Evolutionary conservation across 2,888 invertebrate species (phyloP).

Genomic region (Sarcophaga carnaria): DNA sequence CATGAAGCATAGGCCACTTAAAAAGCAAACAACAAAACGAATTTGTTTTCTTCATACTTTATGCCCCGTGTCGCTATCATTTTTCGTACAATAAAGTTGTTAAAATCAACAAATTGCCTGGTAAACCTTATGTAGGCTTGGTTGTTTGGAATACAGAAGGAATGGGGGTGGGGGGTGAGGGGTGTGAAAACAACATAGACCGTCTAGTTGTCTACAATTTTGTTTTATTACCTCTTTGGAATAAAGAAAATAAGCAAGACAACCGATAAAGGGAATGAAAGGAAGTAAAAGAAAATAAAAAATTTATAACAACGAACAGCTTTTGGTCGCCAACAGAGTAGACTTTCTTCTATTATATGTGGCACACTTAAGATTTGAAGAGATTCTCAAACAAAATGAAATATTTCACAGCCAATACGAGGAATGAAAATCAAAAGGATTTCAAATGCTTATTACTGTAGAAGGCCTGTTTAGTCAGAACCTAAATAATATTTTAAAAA

Average conservation of each 20-base stretch:
- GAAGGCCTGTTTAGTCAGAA: too few relatives aligned
- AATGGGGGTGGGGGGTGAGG: too few relatives aligned
- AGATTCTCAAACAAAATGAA: neutral
- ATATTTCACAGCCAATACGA: too few relatives aligned
- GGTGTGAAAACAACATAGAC: neutral
- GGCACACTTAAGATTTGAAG: neutral
- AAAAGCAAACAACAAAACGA: too few relatives aligned
- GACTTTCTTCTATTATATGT: neutral
- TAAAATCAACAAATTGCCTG: neutral
- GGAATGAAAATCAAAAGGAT: neutral
- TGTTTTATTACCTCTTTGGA: neutral
- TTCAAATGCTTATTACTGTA: neutral
- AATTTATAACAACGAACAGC: neutral
- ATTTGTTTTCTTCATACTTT: neutral
- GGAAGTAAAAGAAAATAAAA: neutral
- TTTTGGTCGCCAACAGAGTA: neutral
- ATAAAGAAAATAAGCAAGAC: neutral
- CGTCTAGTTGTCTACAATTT: neutral
- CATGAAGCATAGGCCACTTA: too few relatives aligned
- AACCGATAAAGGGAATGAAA: neutral
- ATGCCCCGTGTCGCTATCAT: neutral
- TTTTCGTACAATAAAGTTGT: neutral
- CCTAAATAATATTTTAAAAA: too few relatives aligned
- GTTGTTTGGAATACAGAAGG: neutral
- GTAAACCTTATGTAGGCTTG: neutral